Percentiles rank a stretch among this genome's conserved stretches.
These are phyloP conservation scores for Capra hircus DNA, from an alignment of 2,113 vertebrate genomes.

Conservation along the genomic window DNA sequence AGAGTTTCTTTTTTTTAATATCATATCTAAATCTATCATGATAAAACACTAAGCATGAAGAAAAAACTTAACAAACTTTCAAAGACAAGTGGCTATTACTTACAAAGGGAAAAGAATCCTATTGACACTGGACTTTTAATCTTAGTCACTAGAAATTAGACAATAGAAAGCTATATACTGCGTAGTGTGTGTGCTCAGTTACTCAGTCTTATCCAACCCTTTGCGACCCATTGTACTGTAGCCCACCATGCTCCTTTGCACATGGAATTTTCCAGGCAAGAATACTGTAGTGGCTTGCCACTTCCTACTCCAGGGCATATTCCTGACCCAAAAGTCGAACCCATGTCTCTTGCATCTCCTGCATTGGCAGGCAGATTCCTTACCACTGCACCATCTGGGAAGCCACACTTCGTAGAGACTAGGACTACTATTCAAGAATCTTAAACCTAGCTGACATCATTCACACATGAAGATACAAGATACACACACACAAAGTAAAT, in stretches of 20 bases:
- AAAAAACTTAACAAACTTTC: conserved; percentile 16
- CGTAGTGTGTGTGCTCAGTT: neutral
- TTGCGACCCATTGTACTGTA: neutral
- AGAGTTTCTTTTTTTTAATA: neutral
- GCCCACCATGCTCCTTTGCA: neutral
- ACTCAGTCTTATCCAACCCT: neutral
- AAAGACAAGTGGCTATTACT: conserved; percentile 7
- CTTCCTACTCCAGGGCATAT: neutral
- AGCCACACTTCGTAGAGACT: neutral
- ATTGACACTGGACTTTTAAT: neutral
- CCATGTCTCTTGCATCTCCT: neutral
- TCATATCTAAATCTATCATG: neutral
- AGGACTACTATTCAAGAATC: neutral
- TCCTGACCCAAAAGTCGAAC: neutral
- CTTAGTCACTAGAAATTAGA: neutral
- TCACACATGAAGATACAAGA: neutral
- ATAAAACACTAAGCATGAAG: neutral
- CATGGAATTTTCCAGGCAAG: neutral
- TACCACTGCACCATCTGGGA: neutral
- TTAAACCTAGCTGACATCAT: neutral
- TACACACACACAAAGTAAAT: neutral
- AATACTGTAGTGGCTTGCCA: neutral
- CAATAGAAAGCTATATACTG: neutral
- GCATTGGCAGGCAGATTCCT: neutral
- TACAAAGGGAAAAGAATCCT: neutral